phyloP scores from a whole-genome alignment of 37 sponge, comb jelly and placozoan genomes.

The Oopsacas minuta region DNA sequence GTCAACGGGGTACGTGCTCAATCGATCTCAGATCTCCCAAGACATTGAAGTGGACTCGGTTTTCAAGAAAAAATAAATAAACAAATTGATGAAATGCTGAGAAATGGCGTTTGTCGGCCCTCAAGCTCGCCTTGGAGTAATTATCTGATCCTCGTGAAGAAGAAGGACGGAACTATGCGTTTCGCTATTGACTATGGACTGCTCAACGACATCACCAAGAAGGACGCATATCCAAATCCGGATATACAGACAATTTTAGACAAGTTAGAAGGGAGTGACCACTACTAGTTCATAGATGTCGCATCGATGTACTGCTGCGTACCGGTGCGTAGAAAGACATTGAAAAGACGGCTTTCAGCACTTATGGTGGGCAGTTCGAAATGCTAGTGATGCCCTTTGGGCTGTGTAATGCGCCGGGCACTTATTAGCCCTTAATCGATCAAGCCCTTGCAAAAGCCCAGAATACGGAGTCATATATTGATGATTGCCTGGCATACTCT shows the following conservation, averaged over 20 bases:
- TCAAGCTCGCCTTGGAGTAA: slow-evolving; percentile 23
- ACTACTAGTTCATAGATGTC: slow-evolving; percentile 43
- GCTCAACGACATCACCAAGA: slow-evolving; percentile 24
- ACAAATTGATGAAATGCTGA: slow-evolving; percentile 20
- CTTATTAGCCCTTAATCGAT: slow-evolving; percentile 42
- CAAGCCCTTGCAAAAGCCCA: slow-evolving; percentile 19
- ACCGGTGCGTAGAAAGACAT: slow-evolving; percentile 22
- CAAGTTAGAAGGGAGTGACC: background rate
- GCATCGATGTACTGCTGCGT: slow-evolving; percentile 55
- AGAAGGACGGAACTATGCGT: slow-evolving; percentile 25
- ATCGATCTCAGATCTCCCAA: background rate
- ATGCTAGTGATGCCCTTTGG: slow-evolving; percentile 50
- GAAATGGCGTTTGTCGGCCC: background rate
- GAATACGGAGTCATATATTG: background rate
- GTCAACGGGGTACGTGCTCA: background rate
- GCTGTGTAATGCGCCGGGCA: slow-evolving; percentile 41
- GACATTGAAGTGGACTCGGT: background rate
- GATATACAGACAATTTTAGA: slow-evolving; percentile 20
- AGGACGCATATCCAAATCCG: slow-evolving; percentile 20
- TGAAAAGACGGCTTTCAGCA: slow-evolving; percentile 51
- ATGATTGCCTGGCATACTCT: slow-evolving; percentile 28
- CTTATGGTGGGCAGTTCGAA: slow-evolving; percentile 40
- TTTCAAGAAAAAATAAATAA: background rate
- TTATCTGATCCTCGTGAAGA: slow-evolving; percentile 23
- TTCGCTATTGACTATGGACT: slow-evolving; percentile 34